Percentiles rank a stretch among this genome's conserved stretches.
phyloP scores from a whole-genome alignment of 2,888 invertebrate species.

The Amaurobius ferox region DNA sequence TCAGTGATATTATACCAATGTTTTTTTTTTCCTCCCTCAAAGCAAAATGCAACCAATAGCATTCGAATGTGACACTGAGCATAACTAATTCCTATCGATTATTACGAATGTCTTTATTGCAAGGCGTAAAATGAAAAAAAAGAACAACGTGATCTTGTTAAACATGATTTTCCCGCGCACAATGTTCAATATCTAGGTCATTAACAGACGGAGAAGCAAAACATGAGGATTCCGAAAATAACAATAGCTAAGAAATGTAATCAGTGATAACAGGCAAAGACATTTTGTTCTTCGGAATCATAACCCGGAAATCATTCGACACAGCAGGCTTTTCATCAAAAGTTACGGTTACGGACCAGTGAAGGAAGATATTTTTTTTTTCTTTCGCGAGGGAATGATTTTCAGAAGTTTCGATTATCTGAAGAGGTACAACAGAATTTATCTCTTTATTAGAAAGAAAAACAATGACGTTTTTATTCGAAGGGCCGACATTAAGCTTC shows the following conservation, averaged over 20 bases:
- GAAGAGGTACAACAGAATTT: background rate
- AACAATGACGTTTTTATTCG: background rate
- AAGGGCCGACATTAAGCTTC: background rate
- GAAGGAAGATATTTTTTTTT: background rate
- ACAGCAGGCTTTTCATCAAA: too few relatives aligned
- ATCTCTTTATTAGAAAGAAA: background rate
- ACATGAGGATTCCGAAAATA: too few relatives aligned
- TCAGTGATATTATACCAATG: too few relatives aligned
- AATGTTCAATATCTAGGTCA: background rate
- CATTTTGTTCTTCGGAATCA: background rate
- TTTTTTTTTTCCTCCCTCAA: too few relatives aligned
- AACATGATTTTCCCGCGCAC: background rate
- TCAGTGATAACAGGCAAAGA: background rate
- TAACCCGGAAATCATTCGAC: background rate
- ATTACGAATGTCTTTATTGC: background rate
- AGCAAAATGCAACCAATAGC: too few relatives aligned
- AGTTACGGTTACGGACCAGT: conserved; percentile 2
- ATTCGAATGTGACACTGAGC: too few relatives aligned
- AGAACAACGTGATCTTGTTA: background rate
- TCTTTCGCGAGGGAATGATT: background rate
- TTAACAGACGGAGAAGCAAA: background rate
- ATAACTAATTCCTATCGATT: background rate
- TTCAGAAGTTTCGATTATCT: background rate
- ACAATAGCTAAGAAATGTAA: too few relatives aligned
- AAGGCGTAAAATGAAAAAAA: background rate